Evolutionary conservation across 2,888 invertebrate genomes (phyloP).

Genomic region (Ochropleura leucogaster): DNA sequence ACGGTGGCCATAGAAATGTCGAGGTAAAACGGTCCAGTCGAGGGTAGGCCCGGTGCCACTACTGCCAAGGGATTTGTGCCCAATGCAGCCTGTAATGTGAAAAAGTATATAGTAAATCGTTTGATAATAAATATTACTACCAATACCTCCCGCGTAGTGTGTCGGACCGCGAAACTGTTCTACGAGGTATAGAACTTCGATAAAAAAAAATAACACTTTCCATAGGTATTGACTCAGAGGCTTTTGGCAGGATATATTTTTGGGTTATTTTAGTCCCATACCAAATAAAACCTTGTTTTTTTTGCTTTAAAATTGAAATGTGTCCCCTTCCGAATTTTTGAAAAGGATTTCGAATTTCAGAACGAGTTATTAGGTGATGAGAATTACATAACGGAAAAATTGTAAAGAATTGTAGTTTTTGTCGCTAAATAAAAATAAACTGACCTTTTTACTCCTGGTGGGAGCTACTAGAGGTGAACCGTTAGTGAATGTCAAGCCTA

Average conservation of each 20-base stretch:
- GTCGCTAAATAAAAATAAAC: neutral
- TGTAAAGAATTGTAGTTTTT: neutral
- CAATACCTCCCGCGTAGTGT: too few species aligned
- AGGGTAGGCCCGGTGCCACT: constrained; percentile 11
- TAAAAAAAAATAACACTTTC: too few species aligned
- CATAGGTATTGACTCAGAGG: neutral
- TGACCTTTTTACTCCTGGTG: constrained; percentile 34
- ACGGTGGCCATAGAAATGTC: constrained; percentile 33
- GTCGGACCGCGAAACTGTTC: too few species aligned
- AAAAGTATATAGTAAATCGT: neutral
- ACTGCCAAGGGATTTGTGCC: constrained; percentile 26
- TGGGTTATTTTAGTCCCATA: neutral
- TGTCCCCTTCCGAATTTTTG: neutral
- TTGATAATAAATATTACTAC: neutral
- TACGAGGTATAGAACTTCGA: too few species aligned
- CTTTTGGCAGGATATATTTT: neutral
- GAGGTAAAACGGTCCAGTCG: constrained; percentile 33
- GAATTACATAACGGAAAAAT: neutral
- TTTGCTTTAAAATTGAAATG: neutral
- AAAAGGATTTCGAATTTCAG: neutral
- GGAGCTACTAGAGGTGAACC: constrained; percentile 36
- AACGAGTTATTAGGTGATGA: neutral
- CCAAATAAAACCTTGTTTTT: neutral
- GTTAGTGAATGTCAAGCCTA: constrained; percentile 28
- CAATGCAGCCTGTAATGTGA: constrained; percentile 28